phyloP scores from a whole-genome alignment of 2,113 vertebrate species.

The Tragulus kanchil region DNA sequence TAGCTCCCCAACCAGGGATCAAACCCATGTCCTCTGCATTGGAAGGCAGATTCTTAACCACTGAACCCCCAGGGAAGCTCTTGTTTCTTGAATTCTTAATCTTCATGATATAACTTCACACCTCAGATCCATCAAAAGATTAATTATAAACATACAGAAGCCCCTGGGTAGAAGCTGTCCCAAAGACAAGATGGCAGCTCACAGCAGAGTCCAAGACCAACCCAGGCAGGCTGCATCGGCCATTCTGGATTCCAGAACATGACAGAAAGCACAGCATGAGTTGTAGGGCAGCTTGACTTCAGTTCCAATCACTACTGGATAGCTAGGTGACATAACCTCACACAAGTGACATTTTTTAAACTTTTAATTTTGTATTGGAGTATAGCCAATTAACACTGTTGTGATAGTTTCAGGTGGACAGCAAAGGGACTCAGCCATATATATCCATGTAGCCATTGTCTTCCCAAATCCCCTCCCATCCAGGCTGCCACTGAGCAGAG shows the following conservation, averaged over 20 bases:
- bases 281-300: not conserved
- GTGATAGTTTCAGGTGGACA: not conserved
- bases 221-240: not conserved
- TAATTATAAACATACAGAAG: not conserved
- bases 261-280: not conserved
- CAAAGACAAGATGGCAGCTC: not conserved
- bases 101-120: not conserved
- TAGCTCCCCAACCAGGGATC: not conserved
- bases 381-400: not conserved
- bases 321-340: not conserved
- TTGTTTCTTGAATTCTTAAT: not conserved
- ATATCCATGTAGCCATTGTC: not conserved
- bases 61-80: not conserved
- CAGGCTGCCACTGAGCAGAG: not conserved
- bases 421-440: not conserved
- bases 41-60: not conserved
- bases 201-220: not conserved
- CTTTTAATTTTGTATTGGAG: not conserved
- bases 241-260: not conserved
- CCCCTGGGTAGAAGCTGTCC: not conserved
- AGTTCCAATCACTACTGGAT: not conserved
- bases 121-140: not conserved
- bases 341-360: not conserved
- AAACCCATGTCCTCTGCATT: not conserved
- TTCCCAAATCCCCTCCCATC: no score